A percentile compares a stretch with the other conserved stretches of the same genome.
Conservation (phyloP, 30 jellyfish, hydroid and myxozoan genomes). For the Phacellophora camtschatica region DNA sequence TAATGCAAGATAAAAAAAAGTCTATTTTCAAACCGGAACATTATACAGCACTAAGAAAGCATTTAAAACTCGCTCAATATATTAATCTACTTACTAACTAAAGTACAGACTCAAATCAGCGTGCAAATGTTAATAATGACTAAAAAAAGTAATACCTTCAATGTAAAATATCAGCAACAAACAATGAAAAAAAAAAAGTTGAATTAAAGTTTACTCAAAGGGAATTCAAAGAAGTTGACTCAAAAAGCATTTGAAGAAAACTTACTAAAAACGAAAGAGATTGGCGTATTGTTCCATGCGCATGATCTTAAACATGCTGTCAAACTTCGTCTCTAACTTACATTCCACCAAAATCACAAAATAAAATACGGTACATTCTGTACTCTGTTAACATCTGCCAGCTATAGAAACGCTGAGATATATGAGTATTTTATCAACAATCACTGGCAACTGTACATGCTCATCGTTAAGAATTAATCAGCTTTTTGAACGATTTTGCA, state of each 20-base stretch:
- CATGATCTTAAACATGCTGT: slow-evolving; percentile 40
- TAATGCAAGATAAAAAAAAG: no score
- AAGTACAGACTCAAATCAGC: no score
- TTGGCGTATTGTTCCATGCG: slow-evolving; percentile 59
- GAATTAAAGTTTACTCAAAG: background rate
- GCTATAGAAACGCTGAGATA: slow-evolving; percentile 58
- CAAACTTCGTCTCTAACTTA: background rate
- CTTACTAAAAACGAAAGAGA: slow-evolving; percentile 48
- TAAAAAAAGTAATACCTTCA: no score
- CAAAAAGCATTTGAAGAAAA: no score
- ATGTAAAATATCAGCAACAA: background rate
- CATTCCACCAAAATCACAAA: slow-evolving; percentile 7
- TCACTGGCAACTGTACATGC: background rate
- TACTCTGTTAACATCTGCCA: slow-evolving; percentile 33
- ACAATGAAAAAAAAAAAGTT: background rate
- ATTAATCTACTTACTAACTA: no score
- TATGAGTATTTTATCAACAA: background rate
- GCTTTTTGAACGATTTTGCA: background rate
- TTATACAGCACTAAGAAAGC: no score
- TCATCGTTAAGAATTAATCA: background rate
- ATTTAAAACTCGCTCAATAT: no score
- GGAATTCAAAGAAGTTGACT: no score
- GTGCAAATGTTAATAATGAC: no score
- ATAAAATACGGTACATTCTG: background rate
- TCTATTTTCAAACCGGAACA: no score